Base-by-base conservation (phyloP, 2,888 invertebrate species). In the Amphiduros pacificus region DNA sequence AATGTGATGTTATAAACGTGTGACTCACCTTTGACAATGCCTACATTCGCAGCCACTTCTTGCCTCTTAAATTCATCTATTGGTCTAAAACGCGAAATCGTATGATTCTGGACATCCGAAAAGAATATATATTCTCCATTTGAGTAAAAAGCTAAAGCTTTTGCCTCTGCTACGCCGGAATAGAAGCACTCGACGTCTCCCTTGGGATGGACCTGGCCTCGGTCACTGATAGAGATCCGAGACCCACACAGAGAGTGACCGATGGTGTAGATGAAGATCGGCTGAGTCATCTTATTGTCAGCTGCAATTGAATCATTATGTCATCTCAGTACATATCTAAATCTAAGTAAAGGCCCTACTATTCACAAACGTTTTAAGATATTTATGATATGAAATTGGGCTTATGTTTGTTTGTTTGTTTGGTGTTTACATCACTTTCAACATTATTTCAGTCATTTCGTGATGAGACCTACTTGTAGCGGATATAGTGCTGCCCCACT, bases 211-310 rank as follows among this genome's bases (percentile, higher is more conserved):
- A 22, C 28, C 17, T 57, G 48, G n/a, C 40, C 49, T 28, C 41
- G 32, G 50, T 64, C 66, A 17, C 57, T 48, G 6, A 49, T 24
- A 48, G 32, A 49, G 11, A 66, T 54, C 22, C 32, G 51, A 11
- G 55, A 44, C 17, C 36, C 49, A 51, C 66, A 66, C 3, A 66
- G 41, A 6, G 26, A 26, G 22, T 31, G 9, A 4, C 66, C 64
- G 11, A 66, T 32, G 6, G 59, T 48, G 57, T 64, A 66, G 24
- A 66, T 54, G 51, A 52, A 66, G 36, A 55, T 40, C n/a, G 65
- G 65, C 27, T 52, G 49, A n/a, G 24, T 24, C 17, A n/a, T n/a
- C n/a, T n/a, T n/a, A n/a, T n/a, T n/a, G n/a, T n/a, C n/a, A n/a
- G n/a, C n/a, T n/a, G n/a, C n/a, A n/a, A n/a, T n/a, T n/a, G n/a